Percentiles rank a stretch among this genome's conserved stretches.
phyloP scores from a whole-genome alignment of 2,797 vertebrate genomes.

The Hippoglossus hippoglossus region DNA sequence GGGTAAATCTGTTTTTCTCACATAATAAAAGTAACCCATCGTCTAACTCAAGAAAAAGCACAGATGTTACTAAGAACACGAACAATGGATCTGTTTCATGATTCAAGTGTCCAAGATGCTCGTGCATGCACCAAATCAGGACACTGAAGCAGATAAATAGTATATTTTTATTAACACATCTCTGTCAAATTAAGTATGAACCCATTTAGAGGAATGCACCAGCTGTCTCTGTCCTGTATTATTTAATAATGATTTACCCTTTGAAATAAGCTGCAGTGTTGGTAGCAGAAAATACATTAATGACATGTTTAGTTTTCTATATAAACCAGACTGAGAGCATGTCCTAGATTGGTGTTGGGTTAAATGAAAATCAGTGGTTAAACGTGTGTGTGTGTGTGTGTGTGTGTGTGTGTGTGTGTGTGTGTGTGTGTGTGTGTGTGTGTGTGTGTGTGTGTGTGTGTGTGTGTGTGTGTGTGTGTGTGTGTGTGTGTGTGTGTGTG shows the following conservation, averaged over 20 bases:
- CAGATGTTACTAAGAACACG: neutral
- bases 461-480: too few relatives aligned
- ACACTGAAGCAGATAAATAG: too few relatives aligned
- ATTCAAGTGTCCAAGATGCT: neutral
- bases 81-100: neutral
- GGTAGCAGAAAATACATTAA: neutral
- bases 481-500: too few relatives aligned
- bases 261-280: slow-evolving; percentile 25
- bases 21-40: neutral
- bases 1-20: neutral
- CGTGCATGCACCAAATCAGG: neutral
- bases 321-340: neutral
- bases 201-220: neutral
- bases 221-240: neutral
- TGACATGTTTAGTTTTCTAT: neutral
- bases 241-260: slow-evolving; percentile 10
- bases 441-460: too few relatives aligned
- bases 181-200: too few relatives aligned
- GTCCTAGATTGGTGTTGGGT: too few relatives aligned
- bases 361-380: neutral
- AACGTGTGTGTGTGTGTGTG: too few relatives aligned
- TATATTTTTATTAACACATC: too few relatives aligned
- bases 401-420: too few relatives aligned
- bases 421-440: too few relatives aligned
- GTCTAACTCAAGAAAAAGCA: neutral